Conservation (phyloP, 2,113 vertebrate genomes). For the Protomyctophum bolini region DNA sequence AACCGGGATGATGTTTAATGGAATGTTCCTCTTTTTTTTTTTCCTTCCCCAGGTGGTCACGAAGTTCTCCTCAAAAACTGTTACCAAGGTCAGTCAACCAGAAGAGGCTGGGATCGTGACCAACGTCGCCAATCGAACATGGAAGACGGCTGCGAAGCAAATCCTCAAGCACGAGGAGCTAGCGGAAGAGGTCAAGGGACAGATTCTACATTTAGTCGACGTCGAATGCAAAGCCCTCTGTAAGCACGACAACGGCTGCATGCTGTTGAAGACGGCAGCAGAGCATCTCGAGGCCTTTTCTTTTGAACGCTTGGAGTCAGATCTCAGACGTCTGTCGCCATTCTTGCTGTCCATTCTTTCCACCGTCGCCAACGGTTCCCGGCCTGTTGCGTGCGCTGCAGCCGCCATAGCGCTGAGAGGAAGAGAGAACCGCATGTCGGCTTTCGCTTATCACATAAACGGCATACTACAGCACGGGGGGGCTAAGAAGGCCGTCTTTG, state of each 20-base stretch:
- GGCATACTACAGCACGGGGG: not conserved
- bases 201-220: too few relatives aligned
- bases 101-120: not conserved
- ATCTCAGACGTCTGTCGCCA: slow-evolving; percentile 11
- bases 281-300: slow-evolving; percentile 7
- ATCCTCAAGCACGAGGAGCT: slow-evolving; percentile 7
- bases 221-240: too few relatives aligned
- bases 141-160: slow-evolving; percentile 11
- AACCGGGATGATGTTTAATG: too few relatives aligned
- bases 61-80: not conserved
- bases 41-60: not conserved
- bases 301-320: slow-evolving; percentile 7
- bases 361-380: slow-evolving; percentile 5
- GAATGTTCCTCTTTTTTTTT: too few relatives aligned
- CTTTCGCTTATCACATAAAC: slow-evolving; percentile 10
- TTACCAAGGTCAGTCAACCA: not conserved
- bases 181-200: too few relatives aligned
- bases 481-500: slow-evolving; percentile 16
- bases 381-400: not conserved
- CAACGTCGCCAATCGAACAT: not conserved
- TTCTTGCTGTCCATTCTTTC: slow-evolving; percentile 3
- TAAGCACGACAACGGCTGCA: not conserved
- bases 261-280: slow-evolving; percentile 4
- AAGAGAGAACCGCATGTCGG: slow-evolving; percentile 4
- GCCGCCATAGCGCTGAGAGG: slow-evolving; percentile 14